Conservation (phyloP, 2,113 vertebrate genomes). For the Planiliza haematocheilus region DNA sequence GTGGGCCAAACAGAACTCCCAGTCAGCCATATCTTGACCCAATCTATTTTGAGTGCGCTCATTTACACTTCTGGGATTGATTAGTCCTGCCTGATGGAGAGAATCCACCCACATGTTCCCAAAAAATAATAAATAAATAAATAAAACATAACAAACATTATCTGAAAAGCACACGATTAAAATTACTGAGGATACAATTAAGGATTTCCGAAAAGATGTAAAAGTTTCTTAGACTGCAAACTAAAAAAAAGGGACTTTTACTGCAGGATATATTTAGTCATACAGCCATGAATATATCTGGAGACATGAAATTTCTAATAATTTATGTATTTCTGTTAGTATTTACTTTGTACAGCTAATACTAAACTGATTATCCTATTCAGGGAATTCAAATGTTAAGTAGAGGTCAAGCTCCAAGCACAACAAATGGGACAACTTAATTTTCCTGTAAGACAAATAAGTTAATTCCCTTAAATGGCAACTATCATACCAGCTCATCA, state of each 20-base stretch:
- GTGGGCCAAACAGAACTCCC: constrained; percentile 68
- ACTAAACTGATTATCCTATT: no score
- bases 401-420: background rate
- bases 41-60: constrained; percentile 37
- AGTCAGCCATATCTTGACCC: constrained; percentile 54
- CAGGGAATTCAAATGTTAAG: background rate
- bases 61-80: constrained; percentile 68
- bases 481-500: background rate
- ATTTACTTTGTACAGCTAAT: no score
- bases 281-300: background rate
- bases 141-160: constrained; percentile 6
- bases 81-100: constrained; percentile 57
- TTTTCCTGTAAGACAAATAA: no score
- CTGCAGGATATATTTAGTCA: background rate
- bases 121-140: no score
- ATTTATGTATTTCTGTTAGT: background rate
- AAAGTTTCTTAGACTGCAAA: background rate
- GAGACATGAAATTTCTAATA: background rate
- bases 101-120: background rate
- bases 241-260: background rate
- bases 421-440: no score
- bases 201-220: background rate
- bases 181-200: background rate
- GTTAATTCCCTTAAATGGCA: background rate
- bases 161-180: background rate